These are phyloP conservation scores for Hypotaenidia okinawae DNA, from an alignment of 2,797 vertebrate species.

Conservation along the genomic window DNA sequence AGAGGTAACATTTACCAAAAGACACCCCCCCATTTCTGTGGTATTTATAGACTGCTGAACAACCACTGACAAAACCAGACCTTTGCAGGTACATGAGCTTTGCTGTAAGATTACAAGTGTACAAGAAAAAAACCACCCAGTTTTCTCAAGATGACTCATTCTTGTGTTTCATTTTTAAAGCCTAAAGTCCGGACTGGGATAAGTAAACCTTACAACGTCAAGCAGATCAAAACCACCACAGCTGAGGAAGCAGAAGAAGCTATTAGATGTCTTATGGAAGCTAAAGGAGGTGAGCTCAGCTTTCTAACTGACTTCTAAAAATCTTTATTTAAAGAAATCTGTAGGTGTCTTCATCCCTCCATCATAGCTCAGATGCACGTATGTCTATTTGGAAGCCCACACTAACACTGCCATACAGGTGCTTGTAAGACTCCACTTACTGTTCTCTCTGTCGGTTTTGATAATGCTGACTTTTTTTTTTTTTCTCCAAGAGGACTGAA, in stretches of 20 bases:
- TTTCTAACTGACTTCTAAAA: not conserved
- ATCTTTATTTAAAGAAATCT: not conserved
- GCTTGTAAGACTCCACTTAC: not conserved
- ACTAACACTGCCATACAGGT: not conserved
- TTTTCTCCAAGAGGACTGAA: not conserved
- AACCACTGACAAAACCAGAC: not conserved
- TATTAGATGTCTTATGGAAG: slow-evolving; percentile 81
- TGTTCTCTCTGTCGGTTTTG: not conserved
- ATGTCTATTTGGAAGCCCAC: not conserved
- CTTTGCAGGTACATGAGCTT: not conserved
- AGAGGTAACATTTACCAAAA: not conserved
- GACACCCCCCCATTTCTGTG: not conserved
- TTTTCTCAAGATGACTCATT: not conserved
- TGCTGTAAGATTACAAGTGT: not conserved
- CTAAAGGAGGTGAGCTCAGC: slow-evolving; percentile 72
- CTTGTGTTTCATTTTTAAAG: slow-evolving; percentile 44
- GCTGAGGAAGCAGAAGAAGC: slow-evolving; percentile 81
- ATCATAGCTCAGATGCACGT: not conserved
- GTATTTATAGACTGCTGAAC: not conserved
- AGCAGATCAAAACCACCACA: slow-evolving; percentile 84
- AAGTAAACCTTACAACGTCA: slow-evolving; percentile 84
- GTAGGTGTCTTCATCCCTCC: not conserved
- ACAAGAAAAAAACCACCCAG: not conserved
- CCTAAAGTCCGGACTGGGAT: slow-evolving; percentile 82
- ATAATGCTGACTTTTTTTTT: not conserved